phyloP scores from a whole-genome alignment of 2,888 invertebrate genomes.

The Athrips mouffetella region DNA sequence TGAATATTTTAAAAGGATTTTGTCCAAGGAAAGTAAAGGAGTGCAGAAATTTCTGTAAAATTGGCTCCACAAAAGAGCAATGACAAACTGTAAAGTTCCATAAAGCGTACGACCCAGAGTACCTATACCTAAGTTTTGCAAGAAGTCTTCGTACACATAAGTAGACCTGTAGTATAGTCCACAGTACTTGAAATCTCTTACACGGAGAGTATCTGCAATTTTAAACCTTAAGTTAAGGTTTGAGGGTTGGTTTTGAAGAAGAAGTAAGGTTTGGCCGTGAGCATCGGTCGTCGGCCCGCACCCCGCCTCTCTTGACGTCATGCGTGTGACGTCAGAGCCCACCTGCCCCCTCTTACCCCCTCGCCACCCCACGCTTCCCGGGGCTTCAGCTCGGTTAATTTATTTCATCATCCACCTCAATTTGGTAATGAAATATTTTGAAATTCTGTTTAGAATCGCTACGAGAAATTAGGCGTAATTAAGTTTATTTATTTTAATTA shows the following conservation, averaged over 20 bases:
- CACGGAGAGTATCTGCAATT: background rate
- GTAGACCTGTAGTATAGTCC: too few relatives aligned
- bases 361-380: conserved; percentile 31
- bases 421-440: conserved; percentile 33
- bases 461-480: background rate
- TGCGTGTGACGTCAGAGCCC: conserved; percentile 60
- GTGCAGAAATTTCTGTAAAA: too few relatives aligned
- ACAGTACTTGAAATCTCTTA: conserved; percentile 5
- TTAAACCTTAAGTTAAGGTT: conserved; percentile 5
- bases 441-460: conserved; percentile 3
- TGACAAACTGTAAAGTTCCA: too few relatives aligned
- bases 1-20: too few relatives aligned
- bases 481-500: background rate
- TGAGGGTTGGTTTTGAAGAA: conserved; percentile 13
- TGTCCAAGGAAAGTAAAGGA: too few relatives aligned
- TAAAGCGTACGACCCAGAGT: too few relatives aligned
- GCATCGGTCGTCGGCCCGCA: conserved; percentile 51
- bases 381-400: conserved; percentile 41
- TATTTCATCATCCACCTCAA: conserved; percentile 39
- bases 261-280: conserved; percentile 18
- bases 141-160: too few relatives aligned
- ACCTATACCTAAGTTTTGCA: too few relatives aligned
- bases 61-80: too few relatives aligned
- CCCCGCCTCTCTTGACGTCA: conserved; percentile 69
- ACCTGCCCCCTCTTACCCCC: conserved; percentile 38